A percentile compares a stretch with the other conserved stretches of the same genome.
These are phyloP conservation scores for Heliconius sara DNA, from an alignment of 2,888 invertebrate species.

Conservation along the genomic window DNA sequence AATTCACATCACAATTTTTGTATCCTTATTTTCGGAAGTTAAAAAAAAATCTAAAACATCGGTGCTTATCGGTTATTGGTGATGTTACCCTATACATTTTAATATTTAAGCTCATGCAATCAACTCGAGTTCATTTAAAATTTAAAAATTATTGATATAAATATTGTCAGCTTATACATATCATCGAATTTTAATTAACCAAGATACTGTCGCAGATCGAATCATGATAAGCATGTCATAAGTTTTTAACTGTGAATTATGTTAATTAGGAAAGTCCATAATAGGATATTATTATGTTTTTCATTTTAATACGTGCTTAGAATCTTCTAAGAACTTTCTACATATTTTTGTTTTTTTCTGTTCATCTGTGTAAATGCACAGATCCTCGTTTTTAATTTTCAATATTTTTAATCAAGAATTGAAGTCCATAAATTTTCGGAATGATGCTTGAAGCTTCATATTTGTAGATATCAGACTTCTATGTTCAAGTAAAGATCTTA, in stretches of 20 bases:
- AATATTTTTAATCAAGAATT: too few species aligned
- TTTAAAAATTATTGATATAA: slow-evolving; percentile 23
- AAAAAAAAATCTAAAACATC: too few species aligned
- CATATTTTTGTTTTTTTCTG: too few species aligned
- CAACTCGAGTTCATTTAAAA: slow-evolving; percentile 30
- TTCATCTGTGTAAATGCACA: too few species aligned
- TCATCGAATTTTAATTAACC: slow-evolving; percentile 36
- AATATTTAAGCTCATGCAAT: slow-evolving; percentile 28
- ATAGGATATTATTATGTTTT: background rate
- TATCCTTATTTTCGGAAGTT: too few species aligned
- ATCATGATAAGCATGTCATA: background rate
- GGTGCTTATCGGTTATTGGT: too few species aligned
- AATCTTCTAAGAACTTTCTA: background rate
- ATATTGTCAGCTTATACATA: slow-evolving; percentile 16
- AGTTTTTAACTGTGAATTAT: background rate
- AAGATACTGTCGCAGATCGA: background rate
- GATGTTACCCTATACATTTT: background rate
- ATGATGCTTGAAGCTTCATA: too few species aligned
- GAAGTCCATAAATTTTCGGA: too few species aligned
- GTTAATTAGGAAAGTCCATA: background rate
- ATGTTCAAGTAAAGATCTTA: background rate
- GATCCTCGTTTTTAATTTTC: too few species aligned
- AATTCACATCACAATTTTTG: too few species aligned
- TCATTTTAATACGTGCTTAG: background rate
- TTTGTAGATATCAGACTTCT: background rate